phyloP scores from a whole-genome alignment of 2,113 vertebrate species.

The Ornithorhynchus anatinus region DNA sequence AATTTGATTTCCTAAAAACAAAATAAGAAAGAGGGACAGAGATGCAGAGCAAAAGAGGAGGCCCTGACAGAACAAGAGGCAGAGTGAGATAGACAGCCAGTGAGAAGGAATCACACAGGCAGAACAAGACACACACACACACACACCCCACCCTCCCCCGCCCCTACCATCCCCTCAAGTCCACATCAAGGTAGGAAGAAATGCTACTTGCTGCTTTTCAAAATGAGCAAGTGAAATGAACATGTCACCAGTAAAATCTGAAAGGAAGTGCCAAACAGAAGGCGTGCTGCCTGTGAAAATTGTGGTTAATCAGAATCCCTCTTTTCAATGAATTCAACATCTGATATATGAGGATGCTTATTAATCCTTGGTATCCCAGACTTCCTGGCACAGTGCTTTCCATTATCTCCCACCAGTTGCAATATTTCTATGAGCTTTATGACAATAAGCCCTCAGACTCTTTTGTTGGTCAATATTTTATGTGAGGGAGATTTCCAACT shows the following conservation, averaged over 20 bases:
- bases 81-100: no score
- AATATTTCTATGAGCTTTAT: conserved; percentile 18
- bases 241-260: neutral
- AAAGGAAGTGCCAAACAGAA: conserved; percentile 2
- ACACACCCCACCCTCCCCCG: no score
- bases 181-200: conserved; percentile 8
- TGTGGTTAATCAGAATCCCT: conserved; percentile 38
- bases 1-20: no score
- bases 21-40: no score
- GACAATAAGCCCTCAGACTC: conserved; percentile 36
- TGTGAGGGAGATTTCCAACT: neutral
- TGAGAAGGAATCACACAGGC: no score
- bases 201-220: conserved; percentile 17
- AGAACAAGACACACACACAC: no score
- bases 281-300: no score
- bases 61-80: no score
- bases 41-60: no score
- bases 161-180: no score
- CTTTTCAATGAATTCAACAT: conserved; percentile 22
- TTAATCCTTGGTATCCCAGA: conserved; percentile 8
- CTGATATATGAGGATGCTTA: conserved; percentile 14
- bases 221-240: conserved; percentile 12
- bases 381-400: conserved; percentile 1
- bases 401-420: conserved; percentile 9
- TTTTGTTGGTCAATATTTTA: conserved; percentile 21